phyloP scores from a whole-genome alignment of 2,113 vertebrate genomes.

The Pomatorhinus ruficollis region DNA sequence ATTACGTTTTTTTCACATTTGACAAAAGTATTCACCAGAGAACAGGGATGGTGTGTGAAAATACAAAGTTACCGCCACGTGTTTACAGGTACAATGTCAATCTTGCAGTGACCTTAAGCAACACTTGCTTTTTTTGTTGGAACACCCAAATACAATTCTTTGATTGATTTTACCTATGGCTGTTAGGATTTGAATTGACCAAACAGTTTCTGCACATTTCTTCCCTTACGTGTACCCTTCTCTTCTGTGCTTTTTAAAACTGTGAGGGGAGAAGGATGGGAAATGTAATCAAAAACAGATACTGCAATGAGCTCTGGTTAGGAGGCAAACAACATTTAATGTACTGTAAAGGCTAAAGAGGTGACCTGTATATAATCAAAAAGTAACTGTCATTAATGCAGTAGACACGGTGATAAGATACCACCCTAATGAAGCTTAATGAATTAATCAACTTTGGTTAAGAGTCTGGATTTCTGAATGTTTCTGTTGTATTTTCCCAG shows the following conservation, averaged over 20 bases:
- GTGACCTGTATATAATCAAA: neutral
- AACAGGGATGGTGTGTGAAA: neutral
- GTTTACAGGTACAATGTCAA: neutral
- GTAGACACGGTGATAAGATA: neutral
- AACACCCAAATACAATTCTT: neutral
- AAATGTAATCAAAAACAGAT: neutral
- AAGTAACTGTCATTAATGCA: neutral
- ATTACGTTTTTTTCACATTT: neutral
- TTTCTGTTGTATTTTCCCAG: neutral
- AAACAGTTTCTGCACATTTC: rapidly evolving
- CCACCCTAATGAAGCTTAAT: neutral
- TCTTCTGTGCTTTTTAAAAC: neutral
- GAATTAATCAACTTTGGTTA: neutral
- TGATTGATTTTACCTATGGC: neutral
- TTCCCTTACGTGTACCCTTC: neutral
- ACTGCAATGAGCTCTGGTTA: neutral
- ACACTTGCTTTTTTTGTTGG: neutral
- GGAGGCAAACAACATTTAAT: neutral
- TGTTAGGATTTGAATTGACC: neutral
- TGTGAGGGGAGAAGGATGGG: neutral
- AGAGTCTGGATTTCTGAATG: neutral
- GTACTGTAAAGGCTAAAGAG: neutral
- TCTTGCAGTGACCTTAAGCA: neutral
- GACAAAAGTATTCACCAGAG: neutral
- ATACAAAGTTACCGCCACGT: neutral